Conservation (phyloP, 1,140 invertebrate species). For the Musca vetustissima region DNA sequence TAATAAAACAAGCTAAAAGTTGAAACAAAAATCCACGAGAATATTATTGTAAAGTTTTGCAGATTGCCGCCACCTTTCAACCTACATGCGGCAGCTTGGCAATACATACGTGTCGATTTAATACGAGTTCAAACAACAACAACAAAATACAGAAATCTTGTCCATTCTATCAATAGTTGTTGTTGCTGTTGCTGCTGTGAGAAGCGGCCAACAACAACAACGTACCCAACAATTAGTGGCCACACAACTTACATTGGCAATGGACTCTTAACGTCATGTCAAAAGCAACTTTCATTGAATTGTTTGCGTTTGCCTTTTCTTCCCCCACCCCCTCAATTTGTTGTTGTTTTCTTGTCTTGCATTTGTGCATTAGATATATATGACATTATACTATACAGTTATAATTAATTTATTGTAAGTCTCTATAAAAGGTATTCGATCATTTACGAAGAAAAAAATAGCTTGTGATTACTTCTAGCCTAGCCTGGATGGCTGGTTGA, state of each 20-base stretch:
- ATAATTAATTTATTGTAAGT: conserved; percentile 15
- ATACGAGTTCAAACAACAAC: neutral
- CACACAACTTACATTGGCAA: conserved; percentile 19
- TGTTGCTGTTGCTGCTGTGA: neutral
- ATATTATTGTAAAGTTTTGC: no score
- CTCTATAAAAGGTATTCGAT: neutral
- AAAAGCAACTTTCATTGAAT: conserved; percentile 16
- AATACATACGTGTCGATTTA: no score
- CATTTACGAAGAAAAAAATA: no score
- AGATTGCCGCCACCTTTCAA: conserved; percentile 14
- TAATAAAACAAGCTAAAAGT: neutral
- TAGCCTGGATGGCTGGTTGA: no score
- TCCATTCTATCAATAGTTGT: neutral
- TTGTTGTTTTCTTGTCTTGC: neutral
- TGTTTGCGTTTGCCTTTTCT: neutral
- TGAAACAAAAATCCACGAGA: no score
- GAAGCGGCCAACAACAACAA: no score
- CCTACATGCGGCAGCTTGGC: neutral
- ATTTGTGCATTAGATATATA: neutral
- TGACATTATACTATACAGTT: conserved; percentile 1
- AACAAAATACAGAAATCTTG: neutral
- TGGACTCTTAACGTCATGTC: conserved; percentile 20
- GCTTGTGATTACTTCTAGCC: no score
- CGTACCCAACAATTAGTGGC: no score
- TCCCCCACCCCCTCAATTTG: no score